Evolutionary conservation across 2,113 vertebrate genomes (phyloP).

Genomic region (Synodontis membranacea): DNA sequence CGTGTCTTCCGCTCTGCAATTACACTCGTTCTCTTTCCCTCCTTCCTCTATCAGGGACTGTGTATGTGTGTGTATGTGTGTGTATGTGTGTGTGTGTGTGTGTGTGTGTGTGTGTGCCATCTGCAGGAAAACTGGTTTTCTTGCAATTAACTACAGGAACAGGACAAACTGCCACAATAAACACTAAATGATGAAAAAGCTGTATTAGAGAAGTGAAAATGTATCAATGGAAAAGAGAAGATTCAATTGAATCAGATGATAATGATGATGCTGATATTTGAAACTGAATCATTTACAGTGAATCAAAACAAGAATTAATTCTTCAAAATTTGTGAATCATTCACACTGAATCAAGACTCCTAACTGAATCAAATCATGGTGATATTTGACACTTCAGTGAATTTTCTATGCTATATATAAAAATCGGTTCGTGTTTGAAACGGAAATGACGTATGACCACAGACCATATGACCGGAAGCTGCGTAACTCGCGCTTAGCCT

Average conservation of each 20-base stretch:
- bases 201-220: not conserved
- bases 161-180: constrained; percentile 15
- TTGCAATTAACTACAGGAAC: constrained; percentile 56
- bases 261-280: not conserved
- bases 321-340: not conserved
- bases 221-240: not conserved
- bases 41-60: constrained; percentile 46
- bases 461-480: too few relatives aligned
- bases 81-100: constrained; percentile 41
- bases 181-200: constrained; percentile 12
- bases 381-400: not conserved
- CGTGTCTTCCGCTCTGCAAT: constrained; percentile 47
- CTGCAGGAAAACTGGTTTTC: constrained; percentile 59
- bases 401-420: too few relatives aligned
- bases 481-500: too few relatives aligned
- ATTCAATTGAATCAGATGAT: not conserved
- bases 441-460: too few relatives aligned
- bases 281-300: constrained; percentile 13
- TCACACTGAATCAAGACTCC: not conserved
- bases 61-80: constrained; percentile 46
- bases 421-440: too few relatives aligned
- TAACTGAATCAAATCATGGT: not conserved
- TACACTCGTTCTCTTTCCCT: constrained; percentile 45
- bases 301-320: not conserved
- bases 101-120: constrained; percentile 42